A percentile compares a stretch with the other conserved stretches of the same genome.
Evolutionary conservation across 2,113 vertebrate genomes (phyloP).

Genomic region (Heloderma charlesbogerti): DNA sequence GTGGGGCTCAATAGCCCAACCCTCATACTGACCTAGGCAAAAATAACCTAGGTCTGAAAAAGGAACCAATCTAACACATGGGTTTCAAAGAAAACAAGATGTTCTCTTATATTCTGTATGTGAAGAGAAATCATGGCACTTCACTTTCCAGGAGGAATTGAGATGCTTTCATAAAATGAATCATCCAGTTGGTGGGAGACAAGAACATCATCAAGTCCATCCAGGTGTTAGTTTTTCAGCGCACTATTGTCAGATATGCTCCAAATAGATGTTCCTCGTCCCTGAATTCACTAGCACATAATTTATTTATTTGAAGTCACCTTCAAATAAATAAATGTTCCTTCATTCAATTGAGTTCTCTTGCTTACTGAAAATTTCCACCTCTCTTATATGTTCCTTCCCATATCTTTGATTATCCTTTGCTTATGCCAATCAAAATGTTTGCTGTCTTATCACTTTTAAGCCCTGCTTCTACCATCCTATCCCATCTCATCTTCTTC

Average conservation of each 20-base stretch:
- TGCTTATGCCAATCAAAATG: no score
- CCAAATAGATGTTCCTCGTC: neutral
- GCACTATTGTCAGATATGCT: neutral
- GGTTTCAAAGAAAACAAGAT: neutral
- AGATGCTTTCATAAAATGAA: neutral
- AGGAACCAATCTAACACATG: neutral
- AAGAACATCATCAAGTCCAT: neutral
- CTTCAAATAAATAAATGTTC: no score
- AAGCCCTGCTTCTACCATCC: no score
- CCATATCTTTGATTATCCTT: no score
- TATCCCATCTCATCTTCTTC: no score
- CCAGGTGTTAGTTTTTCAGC: neutral
- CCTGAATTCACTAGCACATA: no score
- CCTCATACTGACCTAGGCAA: neutral
- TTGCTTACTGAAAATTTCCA: no score
- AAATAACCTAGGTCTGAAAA: slow-evolving; percentile 26
- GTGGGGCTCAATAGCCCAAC: slow-evolving; percentile 18
- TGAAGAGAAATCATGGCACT: neutral
- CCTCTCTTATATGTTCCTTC: no score
- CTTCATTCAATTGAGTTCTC: no score
- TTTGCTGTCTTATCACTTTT: no score
- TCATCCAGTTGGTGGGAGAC: neutral
- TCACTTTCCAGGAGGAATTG: neutral
- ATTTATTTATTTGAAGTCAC: no score
- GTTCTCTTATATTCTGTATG: neutral